These are phyloP conservation scores for Alligator sinensis DNA, from an alignment of 2,113 vertebrate species.

Conservation along the genomic window DNA sequence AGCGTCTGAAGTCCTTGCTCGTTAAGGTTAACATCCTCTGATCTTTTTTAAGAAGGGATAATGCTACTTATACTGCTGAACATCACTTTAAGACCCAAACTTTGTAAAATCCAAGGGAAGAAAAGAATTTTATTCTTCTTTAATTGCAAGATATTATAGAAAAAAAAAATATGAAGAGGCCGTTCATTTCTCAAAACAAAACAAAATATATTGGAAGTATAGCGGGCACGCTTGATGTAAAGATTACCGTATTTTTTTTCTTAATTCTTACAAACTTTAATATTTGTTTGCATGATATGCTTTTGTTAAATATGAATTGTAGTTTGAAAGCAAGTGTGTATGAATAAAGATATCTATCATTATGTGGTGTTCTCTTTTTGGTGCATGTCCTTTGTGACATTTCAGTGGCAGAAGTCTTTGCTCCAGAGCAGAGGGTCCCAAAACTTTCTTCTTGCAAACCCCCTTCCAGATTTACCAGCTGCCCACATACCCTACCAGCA, in stretches of 20 bases:
- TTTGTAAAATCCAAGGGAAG: slow-evolving; percentile 24
- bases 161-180: slow-evolving; percentile 3
- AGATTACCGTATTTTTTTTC: slow-evolving; percentile 25
- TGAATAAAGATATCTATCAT: slow-evolving; percentile 79
- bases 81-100: slow-evolving; percentile 4
- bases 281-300: slow-evolving; percentile 79
- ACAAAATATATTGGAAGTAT: background rate
- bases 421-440: background rate
- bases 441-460: no score
- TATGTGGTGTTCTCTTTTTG: background rate
- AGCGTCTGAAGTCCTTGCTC: background rate
- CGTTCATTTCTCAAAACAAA: background rate
- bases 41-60: background rate
- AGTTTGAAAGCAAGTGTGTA: slow-evolving; percentile 77
- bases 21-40: background rate
- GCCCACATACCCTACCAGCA: no score
- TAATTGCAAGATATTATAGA: background rate
- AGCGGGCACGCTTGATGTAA: slow-evolving; percentile 49
- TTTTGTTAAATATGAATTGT: slow-evolving; percentile 79
- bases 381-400: background rate
- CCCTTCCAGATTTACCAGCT: no score
- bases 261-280: slow-evolving; percentile 12
- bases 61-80: background rate
- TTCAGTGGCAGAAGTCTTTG: background rate
- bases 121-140: slow-evolving; percentile 35